Conservation (phyloP, 2,888 invertebrate species). For the Cheilosia vernalis region DNA sequence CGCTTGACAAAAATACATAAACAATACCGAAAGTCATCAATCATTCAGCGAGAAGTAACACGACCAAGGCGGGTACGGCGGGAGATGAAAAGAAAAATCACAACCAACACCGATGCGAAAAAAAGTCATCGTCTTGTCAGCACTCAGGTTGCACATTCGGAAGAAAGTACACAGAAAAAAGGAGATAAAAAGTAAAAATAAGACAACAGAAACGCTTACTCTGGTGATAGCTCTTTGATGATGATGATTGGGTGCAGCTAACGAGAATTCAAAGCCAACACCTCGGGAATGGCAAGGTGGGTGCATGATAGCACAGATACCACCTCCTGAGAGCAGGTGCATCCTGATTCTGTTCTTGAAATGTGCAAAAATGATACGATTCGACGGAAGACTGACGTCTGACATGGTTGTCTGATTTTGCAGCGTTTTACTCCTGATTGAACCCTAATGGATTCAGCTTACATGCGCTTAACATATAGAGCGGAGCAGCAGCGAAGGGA, state of each 20-base stretch:
- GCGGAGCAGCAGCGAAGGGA: not conserved
- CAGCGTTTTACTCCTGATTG: conserved; percentile 35
- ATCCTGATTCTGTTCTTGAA: conserved; percentile 37
- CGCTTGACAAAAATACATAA: conserved; percentile 56
- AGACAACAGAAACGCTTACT: not conserved
- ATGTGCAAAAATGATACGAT: conserved; percentile 40
- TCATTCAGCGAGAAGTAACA: conserved; percentile 56
- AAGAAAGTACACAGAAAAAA: not conserved
- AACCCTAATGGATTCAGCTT: conserved; percentile 47
- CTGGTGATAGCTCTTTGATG: conserved; percentile 70
- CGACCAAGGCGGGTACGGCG: conserved; percentile 24
- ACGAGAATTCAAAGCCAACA: conserved; percentile 55
- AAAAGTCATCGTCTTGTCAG: conserved; percentile 38
- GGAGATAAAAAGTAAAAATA: not conserved
- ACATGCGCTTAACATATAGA: conserved; percentile 15
- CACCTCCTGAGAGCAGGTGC: conserved; percentile 22
- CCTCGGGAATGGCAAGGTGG: conserved; percentile 26
- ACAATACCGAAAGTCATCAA: conserved; percentile 73
- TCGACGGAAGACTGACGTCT: conserved; percentile 58
- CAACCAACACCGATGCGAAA: not conserved
- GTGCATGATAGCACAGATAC: conserved; percentile 3
- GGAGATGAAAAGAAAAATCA: conserved; percentile 33
- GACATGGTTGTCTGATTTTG: conserved; percentile 64
- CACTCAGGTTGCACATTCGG: conserved; percentile 37
- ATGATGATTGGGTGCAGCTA: conserved; percentile 65